Conservation (phyloP, 2,888 invertebrate genomes). For the Caenorhabditis virilis region DNA sequence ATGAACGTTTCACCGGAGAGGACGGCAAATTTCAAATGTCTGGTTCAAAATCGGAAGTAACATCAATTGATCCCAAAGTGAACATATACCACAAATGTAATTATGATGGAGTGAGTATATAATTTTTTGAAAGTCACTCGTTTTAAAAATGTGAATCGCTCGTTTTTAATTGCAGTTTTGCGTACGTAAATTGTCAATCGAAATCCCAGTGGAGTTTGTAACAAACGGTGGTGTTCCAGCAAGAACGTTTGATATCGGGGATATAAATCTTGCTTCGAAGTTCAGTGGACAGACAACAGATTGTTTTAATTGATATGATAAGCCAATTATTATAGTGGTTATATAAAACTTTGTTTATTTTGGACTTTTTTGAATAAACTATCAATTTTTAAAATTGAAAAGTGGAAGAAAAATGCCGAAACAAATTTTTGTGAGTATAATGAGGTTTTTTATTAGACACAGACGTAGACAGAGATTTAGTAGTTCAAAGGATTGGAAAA, state of each 20-base stretch:
- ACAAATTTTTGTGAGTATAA: too few relatives aligned
- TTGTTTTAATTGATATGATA: constrained; percentile 62
- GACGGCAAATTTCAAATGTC: constrained; percentile 57
- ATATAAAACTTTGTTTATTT: too few relatives aligned
- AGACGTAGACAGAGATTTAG: too few relatives aligned
- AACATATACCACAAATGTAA: constrained; percentile 52
- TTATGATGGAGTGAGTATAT: constrained; percentile 40
- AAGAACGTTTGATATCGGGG: constrained; percentile 47
- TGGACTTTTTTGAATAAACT: too few relatives aligned
- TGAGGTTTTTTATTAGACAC: too few relatives aligned
- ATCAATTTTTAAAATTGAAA: too few relatives aligned
- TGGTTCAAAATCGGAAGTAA: constrained; percentile 46
- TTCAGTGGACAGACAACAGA: constrained; percentile 60
- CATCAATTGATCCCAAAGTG: constrained; percentile 48
- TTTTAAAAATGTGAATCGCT: background rate
- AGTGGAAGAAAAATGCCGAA: too few relatives aligned
- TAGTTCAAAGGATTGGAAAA: too few relatives aligned
- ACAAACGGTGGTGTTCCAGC: constrained; percentile 42
- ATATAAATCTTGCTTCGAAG: constrained; percentile 56
- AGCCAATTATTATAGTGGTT: too few relatives aligned
- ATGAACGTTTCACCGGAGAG: constrained; percentile 53
- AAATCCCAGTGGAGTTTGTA: constrained; percentile 44
- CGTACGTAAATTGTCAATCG: constrained; percentile 43
- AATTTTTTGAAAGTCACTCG: too few relatives aligned
- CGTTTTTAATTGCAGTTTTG: constrained; percentile 26